phyloP scores from a whole-genome alignment of 2,888 invertebrate genomes.

The Diaprepes abbreviatus region DNA sequence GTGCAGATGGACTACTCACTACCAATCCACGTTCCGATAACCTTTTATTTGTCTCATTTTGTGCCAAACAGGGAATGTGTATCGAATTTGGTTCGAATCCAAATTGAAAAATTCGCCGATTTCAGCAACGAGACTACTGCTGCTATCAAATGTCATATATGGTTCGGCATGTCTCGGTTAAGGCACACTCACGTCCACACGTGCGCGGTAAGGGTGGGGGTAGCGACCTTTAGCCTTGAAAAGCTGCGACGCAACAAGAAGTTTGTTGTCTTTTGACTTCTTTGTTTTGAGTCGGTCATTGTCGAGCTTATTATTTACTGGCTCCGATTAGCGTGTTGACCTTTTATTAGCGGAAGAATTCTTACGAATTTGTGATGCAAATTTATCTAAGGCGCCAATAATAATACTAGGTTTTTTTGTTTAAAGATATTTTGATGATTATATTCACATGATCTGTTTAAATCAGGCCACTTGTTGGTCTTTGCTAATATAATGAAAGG shows the following conservation, averaged over 20 bases:
- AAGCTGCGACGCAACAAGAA: conserved; percentile 29
- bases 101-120: conserved; percentile 64
- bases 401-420: too few relatives aligned
- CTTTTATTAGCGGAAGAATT: neutral
- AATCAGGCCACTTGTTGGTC: too few relatives aligned
- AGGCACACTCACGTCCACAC: conserved; percentile 47
- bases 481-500: too few relatives aligned
- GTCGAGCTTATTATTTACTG: neutral
- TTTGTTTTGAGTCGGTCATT: neutral
- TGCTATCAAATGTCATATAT: conserved; percentile 67
- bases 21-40: conserved; percentile 44
- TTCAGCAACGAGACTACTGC: conserved; percentile 53
- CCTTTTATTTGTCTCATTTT: conserved; percentile 61
- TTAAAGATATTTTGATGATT: too few relatives aligned
- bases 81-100: conserved; percentile 67
- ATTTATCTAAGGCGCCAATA: too few relatives aligned
- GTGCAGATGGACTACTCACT: neutral
- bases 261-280: conserved; percentile 14
- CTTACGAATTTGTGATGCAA: too few relatives aligned
- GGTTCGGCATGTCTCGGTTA: conserved; percentile 64
- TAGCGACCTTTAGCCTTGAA: conserved; percentile 58
- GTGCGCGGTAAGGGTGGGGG: conserved; percentile 54
- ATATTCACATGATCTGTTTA: too few relatives aligned
- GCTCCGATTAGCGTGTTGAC: neutral
- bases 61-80: conserved; percentile 63